A percentile compares a stretch with the other conserved stretches of the same genome.
Evolutionary conservation across 2,797 vertebrate genomes (phyloP).

Genomic region (Cetoscarus ocellatus): DNA sequence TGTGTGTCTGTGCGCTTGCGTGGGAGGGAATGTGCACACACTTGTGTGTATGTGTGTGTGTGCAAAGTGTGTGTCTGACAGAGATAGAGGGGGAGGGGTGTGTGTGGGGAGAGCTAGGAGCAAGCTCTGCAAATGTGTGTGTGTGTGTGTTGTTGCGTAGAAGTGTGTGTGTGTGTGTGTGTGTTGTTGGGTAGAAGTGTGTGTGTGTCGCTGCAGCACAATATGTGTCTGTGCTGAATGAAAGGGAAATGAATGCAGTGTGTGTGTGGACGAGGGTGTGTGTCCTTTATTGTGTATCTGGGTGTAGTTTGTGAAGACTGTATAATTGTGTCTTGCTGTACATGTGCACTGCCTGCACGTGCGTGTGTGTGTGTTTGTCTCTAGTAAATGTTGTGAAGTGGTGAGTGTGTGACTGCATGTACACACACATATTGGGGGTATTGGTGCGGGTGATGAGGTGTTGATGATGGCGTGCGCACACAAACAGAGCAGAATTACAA

Average conservation of each 20-base stretch:
- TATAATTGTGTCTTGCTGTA: constrained; percentile 61
- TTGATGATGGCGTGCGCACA: constrained; percentile 68
- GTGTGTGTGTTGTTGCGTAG: constrained; percentile 29
- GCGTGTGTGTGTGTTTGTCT: constrained; percentile 56
- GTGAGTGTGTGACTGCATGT: constrained; percentile 34
- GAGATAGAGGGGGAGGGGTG: constrained; percentile 68
- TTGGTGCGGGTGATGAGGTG: constrained; percentile 74
- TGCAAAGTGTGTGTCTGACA: constrained; percentile 61
- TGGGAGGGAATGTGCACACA: constrained; percentile 54
- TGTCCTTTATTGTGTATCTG: constrained; percentile 61
- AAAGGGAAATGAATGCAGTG: constrained; percentile 80
- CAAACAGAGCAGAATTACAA: constrained; percentile 75
- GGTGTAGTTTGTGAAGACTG: constrained; percentile 50
- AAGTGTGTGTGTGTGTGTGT: constrained; percentile 48
- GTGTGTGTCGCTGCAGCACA: constrained; percentile 76
- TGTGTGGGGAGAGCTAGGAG: constrained; percentile 63
- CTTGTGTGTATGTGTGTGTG: constrained; percentile 55
- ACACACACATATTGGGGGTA: constrained; percentile 41
- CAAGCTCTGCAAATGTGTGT: constrained; percentile 69
- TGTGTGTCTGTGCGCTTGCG: constrained; percentile 56
- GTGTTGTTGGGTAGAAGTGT: constrained; percentile 52
- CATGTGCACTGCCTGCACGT: constrained; percentile 53
- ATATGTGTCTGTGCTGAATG: constrained; percentile 82
- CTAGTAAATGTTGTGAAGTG: constrained; percentile 53
- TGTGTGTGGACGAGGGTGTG: constrained; percentile 66